Evolutionary conservation across 1,140 invertebrate species (phyloP).

Genomic region (Anadara kagoshimensis): DNA sequence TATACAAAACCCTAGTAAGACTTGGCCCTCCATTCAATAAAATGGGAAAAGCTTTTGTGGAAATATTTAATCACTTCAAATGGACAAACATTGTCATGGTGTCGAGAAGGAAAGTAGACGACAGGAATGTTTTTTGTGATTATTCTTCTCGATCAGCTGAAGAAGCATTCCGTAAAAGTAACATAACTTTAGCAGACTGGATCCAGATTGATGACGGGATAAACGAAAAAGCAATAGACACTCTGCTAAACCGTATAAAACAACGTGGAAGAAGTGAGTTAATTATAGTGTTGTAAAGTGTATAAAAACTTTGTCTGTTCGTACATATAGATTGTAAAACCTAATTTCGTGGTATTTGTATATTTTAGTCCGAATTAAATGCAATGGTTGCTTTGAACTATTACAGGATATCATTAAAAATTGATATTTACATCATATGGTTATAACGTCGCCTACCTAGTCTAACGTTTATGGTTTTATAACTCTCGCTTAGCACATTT

Average conservation of each 20-base stretch:
- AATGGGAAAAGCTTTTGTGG: constrained; percentile 51
- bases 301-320: no score
- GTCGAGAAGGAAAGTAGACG: constrained; percentile 46
- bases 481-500: no score
- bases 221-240: constrained; percentile 32
- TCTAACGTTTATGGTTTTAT: no score
- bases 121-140: constrained; percentile 57
- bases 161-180: constrained; percentile 33
- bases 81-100: constrained; percentile 55
- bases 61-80: constrained; percentile 49
- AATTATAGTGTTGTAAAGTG: no score
- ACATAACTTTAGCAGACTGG: constrained; percentile 48
- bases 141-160: constrained; percentile 51
- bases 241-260: constrained; percentile 30
- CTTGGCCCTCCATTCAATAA: constrained; percentile 58
- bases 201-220: constrained; percentile 47
- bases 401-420: no score
- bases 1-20: constrained; percentile 50
- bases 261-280: constrained; percentile 50
- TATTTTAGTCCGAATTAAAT: no score
- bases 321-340: no score
- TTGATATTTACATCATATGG: no score
- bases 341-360: no score
- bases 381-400: no score
- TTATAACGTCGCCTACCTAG: no score